Evolutionary conservation across 2,113 vertebrate species (phyloP).

Genomic region (Lepisosteus osseus): DNA sequence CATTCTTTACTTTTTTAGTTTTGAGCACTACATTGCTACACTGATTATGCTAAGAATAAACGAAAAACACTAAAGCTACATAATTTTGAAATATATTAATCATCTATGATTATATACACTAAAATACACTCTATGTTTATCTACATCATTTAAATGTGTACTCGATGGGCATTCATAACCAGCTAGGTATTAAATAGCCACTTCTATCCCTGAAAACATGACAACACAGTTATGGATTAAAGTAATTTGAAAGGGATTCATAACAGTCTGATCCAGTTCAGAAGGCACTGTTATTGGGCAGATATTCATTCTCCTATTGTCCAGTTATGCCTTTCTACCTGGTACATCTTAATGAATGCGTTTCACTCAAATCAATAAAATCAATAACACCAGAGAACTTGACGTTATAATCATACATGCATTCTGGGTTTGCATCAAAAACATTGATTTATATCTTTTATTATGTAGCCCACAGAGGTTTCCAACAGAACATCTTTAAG

Average conservation of each 20-base stretch:
- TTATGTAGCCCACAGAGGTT: too few species aligned
- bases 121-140: background rate
- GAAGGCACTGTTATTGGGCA: slow-evolving; percentile 27
- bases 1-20: background rate
- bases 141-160: background rate
- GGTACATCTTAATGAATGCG: background rate
- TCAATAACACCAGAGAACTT: too few species aligned
- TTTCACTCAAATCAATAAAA: background rate
- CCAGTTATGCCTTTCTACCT: background rate
- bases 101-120: background rate
- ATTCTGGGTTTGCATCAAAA: too few species aligned
- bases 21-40: background rate
- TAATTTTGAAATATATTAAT: background rate
- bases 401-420: too few species aligned
- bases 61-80: slow-evolving; percentile 9
- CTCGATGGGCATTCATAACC: background rate
- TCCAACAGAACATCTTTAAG: too few species aligned
- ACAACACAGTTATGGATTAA: slow-evolving; percentile 30
- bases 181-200: background rate
- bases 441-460: too few species aligned
- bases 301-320: slow-evolving; percentile 3
- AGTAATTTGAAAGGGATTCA: slow-evolving; percentile 25
- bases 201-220: slow-evolving; percentile 26
- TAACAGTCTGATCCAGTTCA: slow-evolving; percentile 18
- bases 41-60: background rate